These are phyloP conservation scores for Lamproptera curius DNA, from an alignment of 2,888 invertebrate species.

Conservation along the genomic window DNA sequence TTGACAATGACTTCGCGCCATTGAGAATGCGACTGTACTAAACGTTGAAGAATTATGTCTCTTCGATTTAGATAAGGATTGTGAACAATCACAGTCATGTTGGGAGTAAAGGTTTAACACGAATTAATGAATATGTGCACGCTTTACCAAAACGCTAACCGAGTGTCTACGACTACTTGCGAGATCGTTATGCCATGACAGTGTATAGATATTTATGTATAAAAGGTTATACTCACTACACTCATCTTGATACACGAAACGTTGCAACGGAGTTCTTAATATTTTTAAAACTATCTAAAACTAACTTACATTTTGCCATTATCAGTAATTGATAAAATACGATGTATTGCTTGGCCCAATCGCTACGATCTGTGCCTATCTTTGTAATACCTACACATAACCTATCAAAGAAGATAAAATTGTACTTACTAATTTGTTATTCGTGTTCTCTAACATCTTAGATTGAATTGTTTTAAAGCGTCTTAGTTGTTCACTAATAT, in stretches of 20 bases:
- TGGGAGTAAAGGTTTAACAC: slow-evolving; percentile 6
- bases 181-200: neutral
- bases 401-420: slow-evolving; percentile 8
- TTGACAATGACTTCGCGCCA: slow-evolving; percentile 1
- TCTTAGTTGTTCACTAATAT: slow-evolving; percentile 8
- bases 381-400: slow-evolving; percentile 10
- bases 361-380: slow-evolving; percentile 2
- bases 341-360: slow-evolving; percentile 14
- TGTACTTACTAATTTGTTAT: slow-evolving; percentile 27
- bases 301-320: slow-evolving; percentile 15
- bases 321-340: slow-evolving; percentile 18
- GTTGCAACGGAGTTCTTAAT: slow-evolving; percentile 3
- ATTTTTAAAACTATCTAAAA: slow-evolving; percentile 4
- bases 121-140: neutral
- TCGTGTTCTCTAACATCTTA: slow-evolving; percentile 18
- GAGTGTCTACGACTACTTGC: neutral
- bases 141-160: neutral
- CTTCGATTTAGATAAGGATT: slow-evolving; percentile 24
- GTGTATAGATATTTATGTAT: neutral
- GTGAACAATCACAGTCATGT: neutral
- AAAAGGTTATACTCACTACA: slow-evolving; percentile 13
- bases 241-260: slow-evolving; percentile 13
- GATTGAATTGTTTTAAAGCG: neutral
- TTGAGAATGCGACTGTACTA: slow-evolving; percentile 5
- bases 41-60: slow-evolving; percentile 1